Evolutionary conservation across 1,140 invertebrate genomes (phyloP), one percentile per base, ranked within the genome.

Genomic region (Euura saliciscinereae): DNA sequence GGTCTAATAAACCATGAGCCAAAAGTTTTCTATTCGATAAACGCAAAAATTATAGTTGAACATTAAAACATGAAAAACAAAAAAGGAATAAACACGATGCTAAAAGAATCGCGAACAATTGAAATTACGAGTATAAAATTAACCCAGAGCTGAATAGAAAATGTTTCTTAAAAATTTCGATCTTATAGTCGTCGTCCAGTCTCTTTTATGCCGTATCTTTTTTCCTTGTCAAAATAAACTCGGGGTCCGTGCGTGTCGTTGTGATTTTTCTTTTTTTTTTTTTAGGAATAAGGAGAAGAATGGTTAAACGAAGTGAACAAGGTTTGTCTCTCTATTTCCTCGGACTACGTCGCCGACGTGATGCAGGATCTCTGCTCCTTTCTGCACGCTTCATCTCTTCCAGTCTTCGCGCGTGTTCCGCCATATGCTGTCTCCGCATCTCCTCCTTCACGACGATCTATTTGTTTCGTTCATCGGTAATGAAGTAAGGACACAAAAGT

Each of bases 391-490:
- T 91, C 83, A 93, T 89, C 85, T 94, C 93, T 84, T 93, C 92
- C 78, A 94, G 82, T 78, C 92, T 89, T 68, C 93, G 89, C 80
- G 96, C 94, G 77, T 95, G 93, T 84, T 96, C 95, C 45, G 93
- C 94, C 91, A 96, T 93, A 78, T 95, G 94, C 80, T 95, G 92
- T 68, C 94, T 90, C 68, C 95, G 89, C 86, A 95, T 93, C 82
- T 95, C 94, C 88, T 96, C 95, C 84, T 96, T 96, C 77, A 94
- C 90, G 71, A 93, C 93, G 82, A 97, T 96, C 94, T 96, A 81
- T 10, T 86, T 88, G 76, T 65, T 65, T 44, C 51, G 71, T 73
- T 70, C 45, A 74, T 72, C 76, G 76, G 67, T 69, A 59, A 44
- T 70, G 68, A 72, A 66, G 44, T 69, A 51, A 45, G 43, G 13